phyloP scores from a whole-genome alignment of 1,140 invertebrate genomes.

The Mya arenaria region DNA sequence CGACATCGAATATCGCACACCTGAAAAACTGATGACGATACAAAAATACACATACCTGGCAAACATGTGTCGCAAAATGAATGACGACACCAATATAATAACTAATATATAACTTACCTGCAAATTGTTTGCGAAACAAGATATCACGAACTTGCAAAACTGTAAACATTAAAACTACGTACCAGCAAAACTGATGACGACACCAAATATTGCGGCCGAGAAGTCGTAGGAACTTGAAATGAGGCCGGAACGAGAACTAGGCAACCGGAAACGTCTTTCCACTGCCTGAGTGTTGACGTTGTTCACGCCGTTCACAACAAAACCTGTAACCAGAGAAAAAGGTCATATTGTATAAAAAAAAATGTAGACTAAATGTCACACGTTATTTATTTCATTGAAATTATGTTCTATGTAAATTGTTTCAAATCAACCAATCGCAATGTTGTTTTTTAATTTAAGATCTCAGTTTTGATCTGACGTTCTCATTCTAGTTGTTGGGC shows the following conservation, averaged over 20 bases:
- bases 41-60: too few relatives aligned
- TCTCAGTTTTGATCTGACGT: background rate
- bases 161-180: too few relatives aligned
- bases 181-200: conserved; percentile 90
- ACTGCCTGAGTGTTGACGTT: conserved; percentile 93
- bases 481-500: background rate
- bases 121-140: too few relatives aligned
- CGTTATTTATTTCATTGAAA: too few relatives aligned
- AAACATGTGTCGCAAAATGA: too few relatives aligned
- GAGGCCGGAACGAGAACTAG: conserved; percentile 87
- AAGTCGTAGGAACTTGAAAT: conserved; percentile 91
- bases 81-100: too few relatives aligned
- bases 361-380: too few relatives aligned
- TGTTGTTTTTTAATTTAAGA: background rate
- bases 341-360: too few relatives aligned
- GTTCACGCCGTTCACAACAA: conserved; percentile 92
- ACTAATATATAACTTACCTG: too few relatives aligned
- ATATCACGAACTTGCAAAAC: too few relatives aligned
- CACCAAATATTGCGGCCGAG: conserved; percentile 88
- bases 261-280: conserved; percentile 89
- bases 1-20: too few relatives aligned
- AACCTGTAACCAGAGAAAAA: conserved; percentile 85
- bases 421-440: background rate
- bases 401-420: background rate
- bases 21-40: too few relatives aligned